Conservation (phyloP, 2,888 invertebrate species). For the Phyllotreta cruciferae region DNA sequence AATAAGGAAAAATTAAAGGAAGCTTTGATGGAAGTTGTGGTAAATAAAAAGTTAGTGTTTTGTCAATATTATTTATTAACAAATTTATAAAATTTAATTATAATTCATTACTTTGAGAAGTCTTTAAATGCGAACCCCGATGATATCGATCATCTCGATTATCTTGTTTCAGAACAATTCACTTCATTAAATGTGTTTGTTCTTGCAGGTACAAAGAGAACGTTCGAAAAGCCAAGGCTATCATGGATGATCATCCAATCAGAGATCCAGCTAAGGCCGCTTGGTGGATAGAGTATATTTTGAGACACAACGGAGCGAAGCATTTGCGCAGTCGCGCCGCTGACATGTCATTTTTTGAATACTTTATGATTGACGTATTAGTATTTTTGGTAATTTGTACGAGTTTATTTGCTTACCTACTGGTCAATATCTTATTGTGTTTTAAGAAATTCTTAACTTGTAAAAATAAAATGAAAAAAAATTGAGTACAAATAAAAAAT, state of each 20-base stretch:
- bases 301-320: slow-evolving; percentile 55
- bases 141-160: too few species aligned
- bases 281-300: slow-evolving; percentile 49
- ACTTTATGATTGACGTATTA: slow-evolving; percentile 59
- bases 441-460: too few species aligned
- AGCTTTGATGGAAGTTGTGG: slow-evolving; percentile 46
- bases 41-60: slow-evolving; percentile 45
- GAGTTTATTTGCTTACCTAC: slow-evolving; percentile 2
- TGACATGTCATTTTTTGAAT: slow-evolving; percentile 58
- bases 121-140: too few species aligned
- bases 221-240: slow-evolving; percentile 32
- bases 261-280: slow-evolving; percentile 44
- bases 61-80: too few species aligned
- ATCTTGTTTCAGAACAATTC: too few species aligned
- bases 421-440: too few species aligned
- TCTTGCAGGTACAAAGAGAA: slow-evolving; percentile 39
- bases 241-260: slow-evolving; percentile 43
- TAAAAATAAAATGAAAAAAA: too few species aligned
- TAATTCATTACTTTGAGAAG: neutral
- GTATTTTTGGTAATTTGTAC: slow-evolving; percentile 17
- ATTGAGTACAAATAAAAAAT: too few species aligned
- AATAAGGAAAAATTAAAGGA: slow-evolving; percentile 44
- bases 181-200: too few species aligned
- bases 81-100: neutral
- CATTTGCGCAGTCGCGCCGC: slow-evolving; percentile 60